Evolutionary conservation across 37 sponge, comb jelly and placozoan genomes (phyloP), one percentile per base, ranked within the genome.

Genomic region (Cliona cf. orientalis): DNA sequence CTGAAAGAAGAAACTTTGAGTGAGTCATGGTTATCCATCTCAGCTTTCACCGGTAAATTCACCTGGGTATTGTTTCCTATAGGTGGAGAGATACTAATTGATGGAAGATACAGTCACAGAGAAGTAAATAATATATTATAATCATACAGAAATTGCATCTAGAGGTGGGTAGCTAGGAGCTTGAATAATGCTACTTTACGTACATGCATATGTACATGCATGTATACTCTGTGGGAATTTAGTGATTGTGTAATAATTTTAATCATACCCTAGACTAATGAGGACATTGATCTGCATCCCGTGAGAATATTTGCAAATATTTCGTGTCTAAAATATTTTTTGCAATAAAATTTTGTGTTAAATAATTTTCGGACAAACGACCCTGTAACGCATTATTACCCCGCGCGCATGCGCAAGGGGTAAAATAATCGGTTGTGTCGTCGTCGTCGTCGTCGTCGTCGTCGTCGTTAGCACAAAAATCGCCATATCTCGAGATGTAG

Each of bases 31-130:
- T 28, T 73, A 26, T 33, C 14, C 17, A 14, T 19, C n/a, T 14
- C 45, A 46, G 55, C 14, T 3, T 49, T 19, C 14, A 49, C 53
- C 9, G 53, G 14, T 19, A 49, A 49, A 49, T 49, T 49, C 14
- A 19, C 53, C 14, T 9, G 53, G 14, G 53, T 28, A 46, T 5
- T 72, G 5, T 75, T 26, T 37, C 21, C 35, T 69, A 0, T 45
- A 88, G 89, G 38, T 42, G 80, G 85, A 31, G 78, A 75, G 3
- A 74, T 63, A 26, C 64, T 88, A 35, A 42, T 75, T 39, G 94
- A 89, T 76, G 94, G 90, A 0, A 66, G 83, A 42, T 93, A 89
- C 80, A 81, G 71, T 57, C 94, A 93, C 41, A 42, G 26, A 33
- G 90, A 89, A 81, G 85, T 84, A 23, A 3, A 67, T 46, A 49